Evolutionary conservation across 2,888 invertebrate species (phyloP).

Genomic region (Horisme vitalbata): DNA sequence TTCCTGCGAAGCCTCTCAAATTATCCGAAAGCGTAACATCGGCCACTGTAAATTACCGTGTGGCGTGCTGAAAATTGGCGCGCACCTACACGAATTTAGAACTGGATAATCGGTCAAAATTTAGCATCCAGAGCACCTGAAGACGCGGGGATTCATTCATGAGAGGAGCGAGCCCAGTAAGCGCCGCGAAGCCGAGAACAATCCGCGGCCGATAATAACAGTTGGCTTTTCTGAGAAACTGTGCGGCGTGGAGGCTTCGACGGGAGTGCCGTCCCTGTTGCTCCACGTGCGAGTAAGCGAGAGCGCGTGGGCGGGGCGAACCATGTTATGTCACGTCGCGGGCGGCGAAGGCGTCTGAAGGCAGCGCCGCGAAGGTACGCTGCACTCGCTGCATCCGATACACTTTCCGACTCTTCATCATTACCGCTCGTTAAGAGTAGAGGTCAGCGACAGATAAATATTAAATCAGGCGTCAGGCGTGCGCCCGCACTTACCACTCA

Average conservation of each 20-base stretch:
- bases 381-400: conserved; percentile 59
- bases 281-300: conserved; percentile 57
- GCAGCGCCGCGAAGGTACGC: conserved; percentile 56
- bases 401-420: conserved; percentile 69
- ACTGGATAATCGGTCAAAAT: conserved; percentile 69
- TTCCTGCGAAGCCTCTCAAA: conserved; percentile 66
- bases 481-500: conserved; percentile 5
- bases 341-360: conserved; percentile 61
- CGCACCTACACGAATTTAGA: conserved; percentile 63
- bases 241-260: conserved; percentile 63
- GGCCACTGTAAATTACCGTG: conserved; percentile 71
- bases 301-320: conserved; percentile 74
- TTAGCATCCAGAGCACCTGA: conserved; percentile 72
- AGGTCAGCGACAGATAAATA: conserved; percentile 54
- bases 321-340: conserved; percentile 68
- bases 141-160: conserved; percentile 74
- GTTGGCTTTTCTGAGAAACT: conserved; percentile 78
- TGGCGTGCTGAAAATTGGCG: conserved; percentile 75
- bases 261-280: conserved; percentile 64
- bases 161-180: conserved; percentile 56
- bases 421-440: conserved; percentile 52
- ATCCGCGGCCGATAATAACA: conserved; percentile 76
- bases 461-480: conserved; percentile 37
- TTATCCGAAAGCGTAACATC: conserved; percentile 60
- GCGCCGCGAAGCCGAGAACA: conserved; percentile 67